These are phyloP conservation scores for Habrosyne pyritoides DNA, from an alignment of 2,888 invertebrate genomes.

Conservation along the genomic window DNA sequence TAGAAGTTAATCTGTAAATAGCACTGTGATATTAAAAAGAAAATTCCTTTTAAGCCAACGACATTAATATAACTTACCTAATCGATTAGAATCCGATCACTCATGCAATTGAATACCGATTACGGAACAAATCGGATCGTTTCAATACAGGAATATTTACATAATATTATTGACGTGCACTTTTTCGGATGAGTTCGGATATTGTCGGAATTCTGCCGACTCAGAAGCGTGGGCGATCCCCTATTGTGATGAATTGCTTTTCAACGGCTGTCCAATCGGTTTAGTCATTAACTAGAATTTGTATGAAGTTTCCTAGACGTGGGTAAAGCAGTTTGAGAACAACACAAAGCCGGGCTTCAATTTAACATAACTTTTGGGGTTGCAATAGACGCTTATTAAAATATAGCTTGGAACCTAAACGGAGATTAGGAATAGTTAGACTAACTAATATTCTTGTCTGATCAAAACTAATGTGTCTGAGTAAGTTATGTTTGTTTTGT, in stretches of 20 bases:
- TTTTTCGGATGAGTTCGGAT: slow-evolving; percentile 19
- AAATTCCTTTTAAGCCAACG: slow-evolving; percentile 17
- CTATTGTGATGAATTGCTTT: slow-evolving; percentile 66
- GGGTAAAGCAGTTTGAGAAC: slow-evolving; percentile 42
- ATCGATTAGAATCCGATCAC: slow-evolving; percentile 21
- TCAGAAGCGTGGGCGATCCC: slow-evolving; percentile 39
- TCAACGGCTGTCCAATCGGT: slow-evolving; percentile 29
- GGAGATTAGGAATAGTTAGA: slow-evolving; percentile 44
- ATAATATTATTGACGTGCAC: slow-evolving; percentile 15
- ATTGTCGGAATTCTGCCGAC: slow-evolving; percentile 29
- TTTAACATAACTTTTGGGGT: slow-evolving; percentile 63
- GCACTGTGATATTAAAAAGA: not conserved
- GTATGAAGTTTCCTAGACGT: slow-evolving; percentile 58
- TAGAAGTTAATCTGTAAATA: too few relatives aligned
- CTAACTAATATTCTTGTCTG: slow-evolving; percentile 12
- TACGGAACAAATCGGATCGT: slow-evolving; percentile 24
- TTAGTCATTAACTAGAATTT: slow-evolving; percentile 66
- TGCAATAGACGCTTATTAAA: slow-evolving; percentile 58
- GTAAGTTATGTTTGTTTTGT: too few relatives aligned
- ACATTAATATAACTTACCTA: too few relatives aligned
- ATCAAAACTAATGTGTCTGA: not conserved
- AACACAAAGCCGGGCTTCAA: slow-evolving; percentile 51
- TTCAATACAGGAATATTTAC: not conserved
- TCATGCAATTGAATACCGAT: slow-evolving; percentile 27
- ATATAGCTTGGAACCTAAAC: slow-evolving; percentile 46